phyloP scores from a whole-genome alignment of 1,140 invertebrate species.

The Drosophila auraria region DNA sequence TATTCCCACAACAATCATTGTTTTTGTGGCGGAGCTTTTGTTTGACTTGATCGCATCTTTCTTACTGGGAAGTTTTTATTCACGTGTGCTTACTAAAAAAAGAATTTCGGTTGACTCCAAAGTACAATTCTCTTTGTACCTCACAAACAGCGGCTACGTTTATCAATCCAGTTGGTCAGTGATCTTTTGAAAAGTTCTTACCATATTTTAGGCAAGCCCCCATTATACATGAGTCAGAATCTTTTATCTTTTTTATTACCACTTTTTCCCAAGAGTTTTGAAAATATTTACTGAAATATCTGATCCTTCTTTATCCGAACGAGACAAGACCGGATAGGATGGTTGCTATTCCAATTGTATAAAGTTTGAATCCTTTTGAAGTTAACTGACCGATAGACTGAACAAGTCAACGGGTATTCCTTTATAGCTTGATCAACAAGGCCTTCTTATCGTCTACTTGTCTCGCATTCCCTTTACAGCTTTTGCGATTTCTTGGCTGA shows the following conservation, averaged over 20 bases:
- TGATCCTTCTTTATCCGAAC: not conserved
- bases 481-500: slow-evolving; percentile 15
- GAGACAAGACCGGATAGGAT: not conserved
- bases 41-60: not conserved
- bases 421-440: not conserved
- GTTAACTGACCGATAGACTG: slow-evolving; percentile 14
- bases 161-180: not conserved
- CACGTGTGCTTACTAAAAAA: slow-evolving; percentile 6
- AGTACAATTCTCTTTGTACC: not conserved
- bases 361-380: not conserved
- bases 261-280: too few species aligned
- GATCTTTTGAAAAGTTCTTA: not conserved
- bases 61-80: not conserved
- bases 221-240: not conserved
- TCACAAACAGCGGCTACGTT: not conserved
- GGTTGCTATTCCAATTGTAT: not conserved
- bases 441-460: slow-evolving; percentile 18
- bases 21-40: slow-evolving; percentile 5
- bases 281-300: too few species aligned
- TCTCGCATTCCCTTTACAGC: slow-evolving; percentile 22
- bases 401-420: not conserved
- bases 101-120: not conserved
- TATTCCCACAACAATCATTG: slow-evolving; percentile 18
- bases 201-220: not conserved
- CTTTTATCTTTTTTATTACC: not conserved